Evolutionary conservation across 2,113 vertebrate species (phyloP), one percentile per base, ranked within the genome.

Genomic region (Dipodomys spectabilis): DNA sequence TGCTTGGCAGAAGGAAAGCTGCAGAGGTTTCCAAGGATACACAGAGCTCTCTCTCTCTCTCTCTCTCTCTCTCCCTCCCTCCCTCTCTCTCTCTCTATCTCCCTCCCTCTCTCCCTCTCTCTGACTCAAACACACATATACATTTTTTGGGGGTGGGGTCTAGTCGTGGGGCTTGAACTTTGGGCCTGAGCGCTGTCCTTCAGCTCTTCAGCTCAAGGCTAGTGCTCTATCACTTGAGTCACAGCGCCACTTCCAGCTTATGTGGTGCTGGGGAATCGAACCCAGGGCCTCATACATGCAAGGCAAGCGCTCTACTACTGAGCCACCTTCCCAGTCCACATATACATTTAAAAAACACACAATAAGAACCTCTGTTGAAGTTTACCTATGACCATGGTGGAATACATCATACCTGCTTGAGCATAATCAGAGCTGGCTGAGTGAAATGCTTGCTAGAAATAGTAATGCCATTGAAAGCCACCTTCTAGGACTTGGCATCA

Each of bases 1-100:
- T 95, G 30, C 69, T 82, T 95, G 91, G 95, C 86, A 92, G 83
- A 16, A 90, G 75, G 64, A 90, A 69, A 72, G 30, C 19, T 35
- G 15, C 72, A 49, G 67, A 93, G 49, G 45, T 86, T 88, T 91
- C 77, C 64, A 93, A 62, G 35, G 77, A 83, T 65, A 35, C 35
- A 20, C 0, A 4, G 27, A 65, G 7, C 9, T 39, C 19, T 45
- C n/a, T 35, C 67, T 27, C 81, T 2, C 39, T 27, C 23, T 75
- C 15, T 57, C 53, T 57, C 15, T 57, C 53, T 16, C 15, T 57
- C 53, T 57, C 53, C 4, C 49, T 49, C 49, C 2, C 39, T 27
- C 23, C 39, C 9, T 45, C 19, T 45, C n/a, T 35, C 67, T 27
- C 77, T 2, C 39, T 27, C 23, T 75, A 7, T 57, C 53, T 57